Evolutionary conservation across 2,113 vertebrate species (phyloP).

Genomic region (Bufo bufo): DNA sequence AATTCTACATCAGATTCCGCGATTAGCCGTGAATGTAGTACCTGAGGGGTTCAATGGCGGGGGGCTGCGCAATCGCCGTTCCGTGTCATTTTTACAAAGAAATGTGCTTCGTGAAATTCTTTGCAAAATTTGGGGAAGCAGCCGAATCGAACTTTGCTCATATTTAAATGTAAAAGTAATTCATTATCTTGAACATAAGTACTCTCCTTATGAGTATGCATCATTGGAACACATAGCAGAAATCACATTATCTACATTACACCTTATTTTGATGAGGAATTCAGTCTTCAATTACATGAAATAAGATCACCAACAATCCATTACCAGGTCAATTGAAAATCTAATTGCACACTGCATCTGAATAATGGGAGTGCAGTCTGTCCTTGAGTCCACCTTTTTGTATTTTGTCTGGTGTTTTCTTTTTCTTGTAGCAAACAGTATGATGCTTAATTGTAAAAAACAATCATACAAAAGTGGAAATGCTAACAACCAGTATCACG

Average conservation of each 20-base stretch:
- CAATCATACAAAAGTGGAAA: background rate
- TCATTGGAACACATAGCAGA: constrained; percentile 29
- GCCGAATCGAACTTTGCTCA: too few species aligned
- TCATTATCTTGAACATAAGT: constrained; percentile 8
- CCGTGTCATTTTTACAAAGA: too few species aligned
- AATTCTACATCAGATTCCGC: too few species aligned
- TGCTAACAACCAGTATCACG: background rate
- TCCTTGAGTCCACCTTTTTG: constrained; percentile 49
- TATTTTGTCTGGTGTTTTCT: background rate
- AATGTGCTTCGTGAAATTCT: too few species aligned
- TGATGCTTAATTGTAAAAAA: background rate
- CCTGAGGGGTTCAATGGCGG: too few species aligned
- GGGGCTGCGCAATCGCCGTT: too few species aligned
- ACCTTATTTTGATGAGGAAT: constrained; percentile 52
- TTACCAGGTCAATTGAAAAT: constrained; percentile 53
- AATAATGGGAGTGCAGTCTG: constrained; percentile 45
- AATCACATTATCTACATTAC: constrained; percentile 43
- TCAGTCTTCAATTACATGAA: constrained; percentile 47
- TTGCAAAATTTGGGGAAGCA: too few species aligned
- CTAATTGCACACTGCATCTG: constrained; percentile 47
- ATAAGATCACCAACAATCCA: constrained; percentile 56
- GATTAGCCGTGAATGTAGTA: too few species aligned
- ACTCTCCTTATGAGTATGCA: constrained; percentile 5
- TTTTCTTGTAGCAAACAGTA: background rate
- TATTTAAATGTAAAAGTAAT: background rate